phyloP scores from a whole-genome alignment of 2,888 invertebrate species.

The Rotaria magnacalcarata region DNA sequence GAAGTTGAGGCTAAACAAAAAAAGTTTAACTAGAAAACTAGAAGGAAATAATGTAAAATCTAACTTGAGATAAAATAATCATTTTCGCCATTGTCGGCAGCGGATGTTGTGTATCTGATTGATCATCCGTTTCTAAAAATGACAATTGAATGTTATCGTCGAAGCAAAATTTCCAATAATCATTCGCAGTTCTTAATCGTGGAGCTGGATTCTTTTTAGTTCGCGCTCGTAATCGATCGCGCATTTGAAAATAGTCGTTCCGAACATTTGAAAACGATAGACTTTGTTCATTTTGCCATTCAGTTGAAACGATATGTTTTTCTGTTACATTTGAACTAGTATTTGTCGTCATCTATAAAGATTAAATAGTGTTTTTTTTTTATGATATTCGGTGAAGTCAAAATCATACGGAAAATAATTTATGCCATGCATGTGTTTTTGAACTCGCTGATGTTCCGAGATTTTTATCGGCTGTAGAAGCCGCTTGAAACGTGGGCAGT shows the following conservation, averaged over 20 bases:
- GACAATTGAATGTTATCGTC: not conserved
- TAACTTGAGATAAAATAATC: not conserved
- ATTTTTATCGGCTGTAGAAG: too few species aligned
- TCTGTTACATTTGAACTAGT: not conserved
- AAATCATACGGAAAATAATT: not conserved
- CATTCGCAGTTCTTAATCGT: not conserved
- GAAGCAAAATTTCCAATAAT: conserved; percentile 32
- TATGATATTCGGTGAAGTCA: too few species aligned
- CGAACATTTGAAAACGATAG: not conserved
- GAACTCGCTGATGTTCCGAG: not conserved
- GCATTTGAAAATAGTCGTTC: not conserved
- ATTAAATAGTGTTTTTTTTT: too few species aligned
- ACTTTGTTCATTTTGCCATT: conserved; percentile 23
- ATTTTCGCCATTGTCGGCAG: conserved; percentile 15
- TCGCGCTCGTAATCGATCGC: not conserved
- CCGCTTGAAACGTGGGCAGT: not conserved
- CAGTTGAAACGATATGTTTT: not conserved
- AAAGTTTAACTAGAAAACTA: too few species aligned
- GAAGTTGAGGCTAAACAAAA: not conserved
- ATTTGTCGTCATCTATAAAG: not conserved
- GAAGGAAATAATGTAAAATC: too few species aligned
- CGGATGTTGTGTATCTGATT: not conserved
- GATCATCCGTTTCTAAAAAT: not conserved
- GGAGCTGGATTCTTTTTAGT: not conserved
- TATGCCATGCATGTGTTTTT: conserved; percentile 6